Conservation (phyloP, 37 sponge, comb jelly and placozoan species). For the Beroe ovata region DNA sequence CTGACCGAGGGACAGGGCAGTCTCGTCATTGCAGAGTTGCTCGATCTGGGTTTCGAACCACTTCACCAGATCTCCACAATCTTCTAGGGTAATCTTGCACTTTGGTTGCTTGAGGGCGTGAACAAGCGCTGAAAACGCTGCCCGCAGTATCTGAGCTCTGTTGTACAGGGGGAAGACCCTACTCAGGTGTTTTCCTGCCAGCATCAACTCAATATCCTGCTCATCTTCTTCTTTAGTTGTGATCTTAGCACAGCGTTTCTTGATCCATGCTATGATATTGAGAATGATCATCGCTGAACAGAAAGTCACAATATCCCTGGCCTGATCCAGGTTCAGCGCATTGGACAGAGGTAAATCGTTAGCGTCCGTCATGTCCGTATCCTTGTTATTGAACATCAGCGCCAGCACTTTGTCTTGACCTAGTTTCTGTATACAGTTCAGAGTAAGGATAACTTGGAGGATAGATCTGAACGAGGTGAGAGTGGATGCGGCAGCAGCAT, state of each 20-base stretch:
- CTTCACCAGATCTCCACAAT: constrained; percentile 16
- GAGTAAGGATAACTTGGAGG: constrained; percentile 13
- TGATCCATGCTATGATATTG: constrained; percentile 11
- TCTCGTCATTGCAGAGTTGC: neutral
- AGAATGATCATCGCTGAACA: constrained; percentile 37
- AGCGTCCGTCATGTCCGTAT: constrained; percentile 21
- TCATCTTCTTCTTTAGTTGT: neutral
- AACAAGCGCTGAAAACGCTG: constrained; percentile 43
- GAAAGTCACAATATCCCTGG: constrained; percentile 37
- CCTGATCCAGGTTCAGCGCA: constrained; percentile 13
- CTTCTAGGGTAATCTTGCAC: neutral
- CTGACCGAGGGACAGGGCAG: constrained; percentile 24
- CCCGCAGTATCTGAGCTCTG: neutral
- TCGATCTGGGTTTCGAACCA: constrained; percentile 6
- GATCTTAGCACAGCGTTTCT: neutral
- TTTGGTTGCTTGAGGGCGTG: constrained; percentile 10
- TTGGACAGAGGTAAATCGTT: constrained; percentile 53
- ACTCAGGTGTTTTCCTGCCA: constrained; percentile 51
- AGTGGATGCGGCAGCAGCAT: constrained; percentile 19
- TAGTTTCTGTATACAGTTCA: constrained; percentile 57
- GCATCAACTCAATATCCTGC: neutral
- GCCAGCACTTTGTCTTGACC: constrained; percentile 49
- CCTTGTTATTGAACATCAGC: constrained; percentile 52
- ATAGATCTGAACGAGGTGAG: constrained; percentile 14
- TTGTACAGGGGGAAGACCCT: constrained; percentile 50